Conservation (phyloP, 2,888 invertebrate species). For the Drosophila diplacantha region DNA sequence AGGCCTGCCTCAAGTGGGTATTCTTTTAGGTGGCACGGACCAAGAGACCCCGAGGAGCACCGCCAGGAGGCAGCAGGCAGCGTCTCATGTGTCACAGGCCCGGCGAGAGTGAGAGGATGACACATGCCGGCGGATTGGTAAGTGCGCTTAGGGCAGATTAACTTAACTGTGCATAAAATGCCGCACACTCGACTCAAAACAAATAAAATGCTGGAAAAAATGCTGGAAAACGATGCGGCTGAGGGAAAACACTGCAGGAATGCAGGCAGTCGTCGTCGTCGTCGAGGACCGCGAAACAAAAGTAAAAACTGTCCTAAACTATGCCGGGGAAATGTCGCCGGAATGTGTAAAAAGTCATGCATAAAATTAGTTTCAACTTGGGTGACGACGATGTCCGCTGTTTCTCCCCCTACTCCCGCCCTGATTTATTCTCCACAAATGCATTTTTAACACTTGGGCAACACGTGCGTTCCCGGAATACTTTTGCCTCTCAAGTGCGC, state of each 20-base stretch:
- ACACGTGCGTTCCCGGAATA: constrained; percentile 68
- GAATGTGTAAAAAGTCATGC: constrained; percentile 72
- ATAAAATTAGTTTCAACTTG: constrained; percentile 72
- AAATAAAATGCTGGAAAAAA: too few relatives aligned
- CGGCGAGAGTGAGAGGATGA: constrained; percentile 53
- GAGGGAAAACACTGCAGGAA: constrained; percentile 41
- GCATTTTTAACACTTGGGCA: constrained; percentile 59
- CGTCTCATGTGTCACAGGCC: constrained; percentile 63
- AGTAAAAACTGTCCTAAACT: constrained; percentile 62
- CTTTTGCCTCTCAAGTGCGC: constrained; percentile 23
- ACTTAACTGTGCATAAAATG: constrained; percentile 71
- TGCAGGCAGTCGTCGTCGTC: constrained; percentile 43
- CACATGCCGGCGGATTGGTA: constrained; percentile 65
- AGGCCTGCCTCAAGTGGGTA: constrained; percentile 51
- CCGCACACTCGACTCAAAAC: constrained; percentile 42
- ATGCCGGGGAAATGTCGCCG: constrained; percentile 64
- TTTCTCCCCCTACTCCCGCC: constrained; percentile 4
- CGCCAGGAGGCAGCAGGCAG: constrained; percentile 24
- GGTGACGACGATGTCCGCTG: constrained; percentile 59
- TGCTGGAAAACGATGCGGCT: constrained; percentile 8
- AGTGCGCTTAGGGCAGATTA: constrained; percentile 69
- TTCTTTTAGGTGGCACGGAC: constrained; percentile 55
- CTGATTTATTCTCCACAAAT: constrained; percentile 63
- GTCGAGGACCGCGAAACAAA: constrained; percentile 36
- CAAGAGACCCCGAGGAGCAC: constrained; percentile 19